A percentile compares a stretch with the other conserved stretches of the same genome.
Conservation (phyloP, 1,140 invertebrate genomes). For the Zaprionus taronus region DNA sequence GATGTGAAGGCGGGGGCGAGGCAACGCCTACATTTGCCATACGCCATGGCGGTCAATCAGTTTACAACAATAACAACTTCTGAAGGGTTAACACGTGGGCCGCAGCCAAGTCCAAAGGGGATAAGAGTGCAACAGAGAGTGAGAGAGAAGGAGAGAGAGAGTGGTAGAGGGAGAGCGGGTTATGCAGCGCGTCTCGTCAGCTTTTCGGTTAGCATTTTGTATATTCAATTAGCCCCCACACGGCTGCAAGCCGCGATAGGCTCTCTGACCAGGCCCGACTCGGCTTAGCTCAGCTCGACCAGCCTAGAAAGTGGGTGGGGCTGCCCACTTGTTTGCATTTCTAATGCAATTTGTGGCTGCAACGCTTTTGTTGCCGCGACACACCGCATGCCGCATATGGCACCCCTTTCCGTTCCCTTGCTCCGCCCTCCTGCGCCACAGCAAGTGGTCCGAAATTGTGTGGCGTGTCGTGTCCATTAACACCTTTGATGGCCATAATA, state of each 20-base stretch:
- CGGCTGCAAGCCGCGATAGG: not conserved
- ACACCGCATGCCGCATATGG: not conserved
- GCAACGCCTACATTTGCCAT: conserved; percentile 21
- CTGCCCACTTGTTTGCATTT: conserved; percentile 77
- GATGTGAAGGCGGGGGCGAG: not conserved
- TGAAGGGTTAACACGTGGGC: conserved; percentile 79
- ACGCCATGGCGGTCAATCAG: conserved; percentile 61
- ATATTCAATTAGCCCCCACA: conserved; percentile 70
- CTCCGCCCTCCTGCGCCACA: not conserved
- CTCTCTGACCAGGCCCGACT: not conserved
- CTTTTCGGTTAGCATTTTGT: conserved; percentile 62
- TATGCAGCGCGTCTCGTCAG: conserved; percentile 12
- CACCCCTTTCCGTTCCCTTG: not conserved
- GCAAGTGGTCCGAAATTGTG: conserved; percentile 58
- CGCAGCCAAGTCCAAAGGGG: conserved; percentile 8
- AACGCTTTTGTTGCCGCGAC: conserved; percentile 63
- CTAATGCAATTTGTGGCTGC: conserved; percentile 80
- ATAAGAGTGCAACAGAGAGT: not conserved
- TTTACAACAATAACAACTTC: conserved; percentile 69
- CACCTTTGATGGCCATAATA: conserved; percentile 80
- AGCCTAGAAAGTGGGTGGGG: not conserved
- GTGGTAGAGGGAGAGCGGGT: not conserved
- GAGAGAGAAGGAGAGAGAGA: not conserved
- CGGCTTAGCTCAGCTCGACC: not conserved
- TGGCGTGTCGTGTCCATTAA: conserved; percentile 81